These are phyloP conservation scores for Trissolcus japonicus DNA, from an alignment of 2,888 invertebrate genomes.

Conservation along the genomic window DNA sequence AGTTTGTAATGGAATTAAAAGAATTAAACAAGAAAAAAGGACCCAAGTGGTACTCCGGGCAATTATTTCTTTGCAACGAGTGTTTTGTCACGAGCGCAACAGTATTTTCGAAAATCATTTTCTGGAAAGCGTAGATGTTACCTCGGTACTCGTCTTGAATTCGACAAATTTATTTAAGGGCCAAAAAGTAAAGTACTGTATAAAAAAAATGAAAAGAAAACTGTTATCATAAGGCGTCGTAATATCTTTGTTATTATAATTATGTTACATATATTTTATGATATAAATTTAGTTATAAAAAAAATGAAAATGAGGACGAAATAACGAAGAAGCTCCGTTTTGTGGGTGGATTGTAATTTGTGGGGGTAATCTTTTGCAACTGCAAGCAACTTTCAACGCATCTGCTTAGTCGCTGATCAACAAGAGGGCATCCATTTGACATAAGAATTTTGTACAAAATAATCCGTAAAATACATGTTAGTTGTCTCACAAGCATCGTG, in stretches of 20 bases:
- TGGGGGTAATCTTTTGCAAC: not conserved
- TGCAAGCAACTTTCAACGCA: slow-evolving; percentile 51
- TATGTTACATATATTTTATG: slow-evolving; percentile 41
- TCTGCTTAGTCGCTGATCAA: slow-evolving; percentile 54
- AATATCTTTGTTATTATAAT: slow-evolving; percentile 36
- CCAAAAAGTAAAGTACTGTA: slow-evolving; percentile 22
- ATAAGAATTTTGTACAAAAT: slow-evolving; percentile 57
- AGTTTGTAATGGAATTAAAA: slow-evolving; percentile 45
- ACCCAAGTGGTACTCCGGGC: slow-evolving; percentile 22
- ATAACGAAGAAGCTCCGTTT: not conserved
- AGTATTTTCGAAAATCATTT: not conserved
- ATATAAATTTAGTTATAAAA: slow-evolving; percentile 23
- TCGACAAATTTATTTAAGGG: slow-evolving; percentile 11
- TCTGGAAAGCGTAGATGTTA: not conserved
- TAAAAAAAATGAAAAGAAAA: slow-evolving; percentile 3
- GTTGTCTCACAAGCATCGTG: slow-evolving; percentile 43
- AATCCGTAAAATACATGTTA: slow-evolving; percentile 53
- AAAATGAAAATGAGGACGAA: not conserved
- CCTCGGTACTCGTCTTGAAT: slow-evolving; percentile 1
- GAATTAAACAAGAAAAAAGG: not conserved
- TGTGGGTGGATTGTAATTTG: not conserved
- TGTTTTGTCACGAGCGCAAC: not conserved
- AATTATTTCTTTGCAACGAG: slow-evolving; percentile 1
- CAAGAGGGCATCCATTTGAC: slow-evolving; percentile 57
- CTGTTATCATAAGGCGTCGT: slow-evolving; percentile 21